Base-by-base conservation (phyloP, 2,888 invertebrate species). In the Fragum whitleyi region DNA sequence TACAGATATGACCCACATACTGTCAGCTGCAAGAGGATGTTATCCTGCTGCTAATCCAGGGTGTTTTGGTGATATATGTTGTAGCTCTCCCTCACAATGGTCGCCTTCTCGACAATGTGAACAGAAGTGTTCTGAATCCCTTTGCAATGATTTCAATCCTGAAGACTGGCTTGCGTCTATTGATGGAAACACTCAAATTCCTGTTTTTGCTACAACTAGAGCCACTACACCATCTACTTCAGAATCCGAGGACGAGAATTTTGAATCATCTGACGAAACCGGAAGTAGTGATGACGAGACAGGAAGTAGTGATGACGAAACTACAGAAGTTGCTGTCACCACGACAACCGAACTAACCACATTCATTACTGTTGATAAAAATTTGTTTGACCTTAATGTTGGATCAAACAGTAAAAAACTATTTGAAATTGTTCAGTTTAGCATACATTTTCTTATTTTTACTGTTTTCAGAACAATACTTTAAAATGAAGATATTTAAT, bases 1-100 rank as follows among this genome's bases (percentile, higher is more conserved):
- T 47, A 62, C 62, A 62, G 69, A 28, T n/a, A 62, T 36, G 62
- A 28, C 62, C 36, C 29, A 71, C 16, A 57, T 71, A 14, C 5
- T 36, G 11, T 71, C 71, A 23, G 57, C 55, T 19, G 23, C 21
- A 0, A 28, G 71, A 1, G 32, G 26, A 0, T 71, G 71, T 36
- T n/a, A 55, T 14, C 71, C 71, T 3, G 29, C n/a, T 16, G 71
- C 26, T 9, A 19, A 36, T 23, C 47, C n/a, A 47, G n/a, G 5
- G 2, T 71, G 71, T n/a, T 7, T 2, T 6, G 57, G 57, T 2
- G 36, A 55, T 7, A 0, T 16, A 23, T 55, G 71, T 29, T 71
- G 71, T 26, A 57, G 55, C 29, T 9, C 26, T 2, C 55, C 57
- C 11, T 14, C 23, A 16, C 5, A 36, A 36, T 3, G 32, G 32